phyloP scores from a whole-genome alignment of 2,888 invertebrate species.

The Rotaria sp. region DNA sequence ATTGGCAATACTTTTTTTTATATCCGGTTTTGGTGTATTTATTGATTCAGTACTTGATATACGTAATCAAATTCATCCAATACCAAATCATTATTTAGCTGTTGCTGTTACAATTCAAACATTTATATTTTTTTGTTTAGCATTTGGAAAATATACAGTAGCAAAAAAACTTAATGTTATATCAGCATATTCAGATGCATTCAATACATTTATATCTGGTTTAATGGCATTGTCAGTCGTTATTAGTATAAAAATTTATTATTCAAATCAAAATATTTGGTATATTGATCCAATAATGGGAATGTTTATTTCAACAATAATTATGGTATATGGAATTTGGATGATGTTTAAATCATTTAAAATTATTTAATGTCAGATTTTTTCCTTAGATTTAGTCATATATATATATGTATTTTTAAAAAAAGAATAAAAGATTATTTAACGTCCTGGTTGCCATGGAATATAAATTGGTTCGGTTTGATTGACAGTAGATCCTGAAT shows the following conservation, averaged over 20 bases:
- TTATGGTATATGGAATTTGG: constrained; percentile 7
- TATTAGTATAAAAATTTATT: not conserved
- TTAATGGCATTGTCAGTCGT: not conserved
- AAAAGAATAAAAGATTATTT: not conserved
- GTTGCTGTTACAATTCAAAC: not conserved
- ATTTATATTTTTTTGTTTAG: not conserved
- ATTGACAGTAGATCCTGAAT: fast-evolving
- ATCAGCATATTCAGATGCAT: constrained; percentile 17
- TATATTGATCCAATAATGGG: not conserved
- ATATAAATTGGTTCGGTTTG: not conserved
- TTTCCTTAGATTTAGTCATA: not conserved
- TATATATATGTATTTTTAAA: not conserved
- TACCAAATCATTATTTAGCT: constrained; percentile 19
- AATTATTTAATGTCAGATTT: not conserved
- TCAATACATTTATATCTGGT: not conserved
- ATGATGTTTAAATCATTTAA: constrained; percentile 13
- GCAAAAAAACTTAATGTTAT: constrained; percentile 13
- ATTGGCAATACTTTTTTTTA: not conserved
- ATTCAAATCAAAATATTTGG: not conserved
- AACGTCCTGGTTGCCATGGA: constrained; percentile 23
- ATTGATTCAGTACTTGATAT: constrained; percentile 13
- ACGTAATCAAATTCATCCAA: not conserved
- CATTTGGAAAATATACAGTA: not conserved
- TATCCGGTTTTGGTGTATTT: constrained; percentile 1
- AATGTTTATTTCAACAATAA: not conserved